Base-by-base conservation (phyloP, 2,113 vertebrate genomes). In the Bucco capensis region DNA sequence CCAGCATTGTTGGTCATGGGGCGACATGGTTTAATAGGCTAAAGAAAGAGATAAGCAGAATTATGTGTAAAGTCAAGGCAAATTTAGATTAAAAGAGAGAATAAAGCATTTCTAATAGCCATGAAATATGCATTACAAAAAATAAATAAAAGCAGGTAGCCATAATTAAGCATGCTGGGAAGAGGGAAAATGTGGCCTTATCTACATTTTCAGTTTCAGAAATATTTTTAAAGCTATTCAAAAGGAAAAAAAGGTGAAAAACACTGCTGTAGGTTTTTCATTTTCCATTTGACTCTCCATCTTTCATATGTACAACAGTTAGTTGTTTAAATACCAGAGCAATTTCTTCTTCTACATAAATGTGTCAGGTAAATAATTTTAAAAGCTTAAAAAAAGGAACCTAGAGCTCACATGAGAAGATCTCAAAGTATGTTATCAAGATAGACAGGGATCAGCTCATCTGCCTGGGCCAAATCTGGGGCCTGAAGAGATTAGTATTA, bases 1-100 rank as follows among this genome's bases (percentile, higher is more conserved):
- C 99, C 99, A 4, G 99, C 97, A 19, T 99, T 99, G 98, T 99
- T 99, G 97, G 97, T 99, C 98, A 99, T 99, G 3, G 97, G 96
- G 30, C 99, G 99, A 67, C 99, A 99, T 4, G 96, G 94, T 91
- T 99, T 99, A 91, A 98, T 98, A 10, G 97, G 90, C 99, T 86
- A 58, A 78, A 94, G 65, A 86, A 35, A 88, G 33, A 96, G 86
- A 84, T 75, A 83, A 86, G 65, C 27, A 84, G 57, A 94, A 83
- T 74, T 91, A 92, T 35, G 49, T 79, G 70, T 69, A 84, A 13
- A 96, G 89, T 91, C 88, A 94, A 94, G 90, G 88, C 40, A 75
- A 92, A 93, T 89, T 88, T 79, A 94, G 90, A 91, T 74, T 91
- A 85, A 81, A 89, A 88, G 83, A 86, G 33, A 81, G 42, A 95